These are phyloP conservation scores for Leucozona laternaria DNA, from an alignment of 2,888 invertebrate genomes.

Conservation along the genomic window DNA sequence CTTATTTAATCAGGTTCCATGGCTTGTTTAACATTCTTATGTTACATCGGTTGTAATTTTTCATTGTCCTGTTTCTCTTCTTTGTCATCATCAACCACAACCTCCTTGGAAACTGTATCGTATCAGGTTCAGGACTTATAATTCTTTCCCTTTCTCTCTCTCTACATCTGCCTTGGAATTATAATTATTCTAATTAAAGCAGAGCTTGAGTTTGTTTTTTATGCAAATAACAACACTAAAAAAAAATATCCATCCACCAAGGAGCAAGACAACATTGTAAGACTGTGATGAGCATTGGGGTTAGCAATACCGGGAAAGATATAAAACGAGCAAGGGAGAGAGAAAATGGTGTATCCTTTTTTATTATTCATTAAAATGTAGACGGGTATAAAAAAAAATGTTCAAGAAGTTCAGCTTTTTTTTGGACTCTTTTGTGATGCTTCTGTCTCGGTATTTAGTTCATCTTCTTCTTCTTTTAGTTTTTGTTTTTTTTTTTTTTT, in stretches of 20 bases:
- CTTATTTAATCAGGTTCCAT: conserved; percentile 68
- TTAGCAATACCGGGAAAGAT: neutral
- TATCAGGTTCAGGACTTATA: neutral
- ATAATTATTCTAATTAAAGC: conserved; percentile 67
- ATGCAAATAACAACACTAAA: conserved; percentile 50
- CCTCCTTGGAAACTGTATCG: conserved; percentile 6
- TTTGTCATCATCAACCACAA: conserved; percentile 9
- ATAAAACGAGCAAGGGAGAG: conserved; percentile 3
- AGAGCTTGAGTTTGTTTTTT: conserved; percentile 23
- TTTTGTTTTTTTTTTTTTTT: conserved; percentile 4
- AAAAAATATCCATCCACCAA: conserved; percentile 12
- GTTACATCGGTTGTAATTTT: conserved; percentile 11
- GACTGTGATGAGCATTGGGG: neutral
- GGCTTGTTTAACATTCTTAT: conserved; percentile 63
- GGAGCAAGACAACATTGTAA: neutral
- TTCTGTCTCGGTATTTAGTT: conserved; percentile 42
- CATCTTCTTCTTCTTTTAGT: conserved; percentile 14
- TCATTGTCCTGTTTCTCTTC: conserved; percentile 21
- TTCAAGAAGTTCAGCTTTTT: conserved; percentile 70
- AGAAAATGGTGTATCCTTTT: conserved; percentile 59
- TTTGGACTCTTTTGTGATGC: conserved; percentile 16
- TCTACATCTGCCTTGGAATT: conserved; percentile 45
- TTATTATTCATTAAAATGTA: conserved; percentile 75
- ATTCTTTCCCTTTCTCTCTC: conserved; percentile 4
- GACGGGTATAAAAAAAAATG: conserved; percentile 58